Conservation (phyloP, 2,797 vertebrate species). For the Miichthys miiuy region DNA sequence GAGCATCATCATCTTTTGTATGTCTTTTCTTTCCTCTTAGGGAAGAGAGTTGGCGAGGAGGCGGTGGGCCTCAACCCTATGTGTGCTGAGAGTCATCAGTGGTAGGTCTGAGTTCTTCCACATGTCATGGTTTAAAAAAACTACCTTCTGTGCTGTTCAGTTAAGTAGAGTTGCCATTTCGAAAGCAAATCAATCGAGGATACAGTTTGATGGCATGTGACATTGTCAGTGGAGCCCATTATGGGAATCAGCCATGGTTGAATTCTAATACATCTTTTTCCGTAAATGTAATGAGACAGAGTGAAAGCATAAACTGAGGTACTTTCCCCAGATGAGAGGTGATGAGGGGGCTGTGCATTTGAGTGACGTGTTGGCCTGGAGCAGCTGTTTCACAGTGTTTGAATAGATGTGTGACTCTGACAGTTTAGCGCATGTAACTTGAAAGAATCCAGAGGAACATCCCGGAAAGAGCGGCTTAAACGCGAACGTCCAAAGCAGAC, state of each 20-base stretch:
- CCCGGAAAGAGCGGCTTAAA: background rate
- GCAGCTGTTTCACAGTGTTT: conserved; percentile 32
- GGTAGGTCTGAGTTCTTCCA: conserved; percentile 85
- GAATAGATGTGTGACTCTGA: conserved; percentile 39
- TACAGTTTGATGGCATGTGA: conserved; percentile 8
- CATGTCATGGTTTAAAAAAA: conserved; percentile 11
- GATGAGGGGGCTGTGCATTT: conserved; percentile 11
- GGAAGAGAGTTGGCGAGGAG: conserved; percentile 89
- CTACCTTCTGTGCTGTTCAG: conserved; percentile 13
- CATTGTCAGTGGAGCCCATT: background rate
- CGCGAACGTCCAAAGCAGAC: background rate
- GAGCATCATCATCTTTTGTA: conserved; percentile 28
- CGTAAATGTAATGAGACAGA: conserved; percentile 20
- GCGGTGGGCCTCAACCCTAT: conserved; percentile 88
- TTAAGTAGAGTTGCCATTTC: conserved; percentile 8
- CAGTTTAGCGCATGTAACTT: conserved; percentile 16
- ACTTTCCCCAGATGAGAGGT: conserved; percentile 55
- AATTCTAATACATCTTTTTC: conserved; percentile 29
- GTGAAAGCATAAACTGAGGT: conserved; percentile 40
- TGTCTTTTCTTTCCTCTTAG: conserved; percentile 77
- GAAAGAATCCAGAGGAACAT: conserved; percentile 20
- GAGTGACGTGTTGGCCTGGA: conserved; percentile 46
- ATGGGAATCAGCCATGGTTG: conserved; percentile 17
- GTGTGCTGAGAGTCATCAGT: conserved; percentile 94
- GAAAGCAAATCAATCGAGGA: conserved; percentile 10